These are phyloP conservation scores for Tachysurus vachellii DNA, from an alignment of 2,113 vertebrate genomes.

Conservation along the genomic window DNA sequence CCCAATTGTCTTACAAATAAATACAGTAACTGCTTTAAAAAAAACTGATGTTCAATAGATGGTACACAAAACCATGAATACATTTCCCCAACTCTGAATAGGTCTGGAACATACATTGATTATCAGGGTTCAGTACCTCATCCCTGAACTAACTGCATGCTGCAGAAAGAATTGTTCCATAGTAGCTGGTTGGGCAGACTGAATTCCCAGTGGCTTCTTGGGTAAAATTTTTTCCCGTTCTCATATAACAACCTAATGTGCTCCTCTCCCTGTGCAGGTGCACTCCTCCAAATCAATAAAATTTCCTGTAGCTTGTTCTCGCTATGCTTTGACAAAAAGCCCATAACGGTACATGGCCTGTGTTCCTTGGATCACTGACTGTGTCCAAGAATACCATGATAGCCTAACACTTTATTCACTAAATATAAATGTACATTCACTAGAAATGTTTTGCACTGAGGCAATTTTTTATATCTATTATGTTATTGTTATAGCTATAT, in stretches of 20 bases:
- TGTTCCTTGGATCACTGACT: background rate
- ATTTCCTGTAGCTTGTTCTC: background rate
- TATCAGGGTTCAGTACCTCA: background rate
- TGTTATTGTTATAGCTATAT: background rate
- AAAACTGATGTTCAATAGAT: background rate
- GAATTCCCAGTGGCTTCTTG: slow-evolving; percentile 4
- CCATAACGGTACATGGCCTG: background rate
- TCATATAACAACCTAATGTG: background rate
- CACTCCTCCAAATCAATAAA: background rate
- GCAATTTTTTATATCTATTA: background rate
- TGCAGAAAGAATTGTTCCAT: slow-evolving; percentile 16
- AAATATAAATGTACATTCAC: background rate
- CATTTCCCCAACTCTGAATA: slow-evolving; percentile 2
- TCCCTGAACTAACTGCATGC: background rate
- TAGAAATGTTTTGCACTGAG: background rate
- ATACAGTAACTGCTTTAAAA: background rate
- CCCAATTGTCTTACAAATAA: background rate
- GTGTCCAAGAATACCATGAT: background rate
- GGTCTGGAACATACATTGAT: background rate
- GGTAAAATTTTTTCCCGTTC: slow-evolving; percentile 11
- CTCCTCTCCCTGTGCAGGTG: slow-evolving; percentile 7
- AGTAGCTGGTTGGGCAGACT: background rate
- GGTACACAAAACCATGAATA: background rate
- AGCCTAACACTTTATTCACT: background rate
- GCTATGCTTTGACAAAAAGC: background rate